Conservation (phyloP, 2,888 invertebrate species). For the Sminthurides aquaticus region DNA sequence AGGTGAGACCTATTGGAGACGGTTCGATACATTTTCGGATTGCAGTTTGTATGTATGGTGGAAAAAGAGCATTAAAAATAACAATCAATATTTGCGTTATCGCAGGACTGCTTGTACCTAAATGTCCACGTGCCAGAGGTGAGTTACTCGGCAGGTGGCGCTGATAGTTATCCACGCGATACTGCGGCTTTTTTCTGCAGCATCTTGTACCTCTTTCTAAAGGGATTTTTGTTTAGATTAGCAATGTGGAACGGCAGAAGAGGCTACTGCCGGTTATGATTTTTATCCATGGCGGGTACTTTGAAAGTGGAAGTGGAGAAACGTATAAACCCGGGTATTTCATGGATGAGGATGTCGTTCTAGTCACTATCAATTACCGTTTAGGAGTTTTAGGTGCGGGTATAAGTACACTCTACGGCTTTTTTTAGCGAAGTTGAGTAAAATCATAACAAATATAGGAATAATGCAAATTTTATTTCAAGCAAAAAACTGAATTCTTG, state of each 20-base stretch:
- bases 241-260: too few species aligned
- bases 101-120: background rate
- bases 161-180: background rate
- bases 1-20: background rate
- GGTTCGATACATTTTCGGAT: too few species aligned
- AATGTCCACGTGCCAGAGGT: background rate
- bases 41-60: too few species aligned
- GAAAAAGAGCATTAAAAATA: background rate
- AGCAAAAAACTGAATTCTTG: too few species aligned
- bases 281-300: background rate
- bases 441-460: background rate
- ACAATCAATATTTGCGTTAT: background rate
- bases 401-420: too few species aligned
- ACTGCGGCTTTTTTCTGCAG: background rate
- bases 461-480: conserved; percentile 1
- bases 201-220: background rate
- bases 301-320: background rate
- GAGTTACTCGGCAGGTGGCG: background rate
- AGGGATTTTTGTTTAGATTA: too few species aligned
- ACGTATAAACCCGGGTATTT: background rate
- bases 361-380: conserved; percentile 8
- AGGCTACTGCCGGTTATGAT: background rate
- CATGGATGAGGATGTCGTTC: background rate
- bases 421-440: too few species aligned
- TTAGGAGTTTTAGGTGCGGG: conserved; percentile 7